Base-by-base conservation (phyloP, 2,888 invertebrate genomes). In the Agrotis ipsilon region DNA sequence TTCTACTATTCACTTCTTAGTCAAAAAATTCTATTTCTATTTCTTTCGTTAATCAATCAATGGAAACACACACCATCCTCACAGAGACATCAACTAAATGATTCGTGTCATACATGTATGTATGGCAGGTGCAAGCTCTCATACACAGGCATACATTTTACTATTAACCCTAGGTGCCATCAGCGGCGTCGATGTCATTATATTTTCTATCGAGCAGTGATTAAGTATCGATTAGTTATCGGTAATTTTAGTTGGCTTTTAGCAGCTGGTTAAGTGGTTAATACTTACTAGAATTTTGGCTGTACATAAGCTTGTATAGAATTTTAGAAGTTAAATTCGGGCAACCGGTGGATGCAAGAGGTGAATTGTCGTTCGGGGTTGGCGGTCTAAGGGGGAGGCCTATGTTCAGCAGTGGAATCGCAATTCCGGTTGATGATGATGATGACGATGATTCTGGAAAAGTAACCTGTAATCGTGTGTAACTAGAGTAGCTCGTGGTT, bases 1-100 rank as follows among this genome's bases (percentile, higher is more conserved):
- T 6, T 32, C 32, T 32, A 32, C 7, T 32, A 32, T 7, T 24
- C 24, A 24, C 27, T 27, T 27, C 27, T 27, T 27, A 27, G 27
- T 27, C 27, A 27, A 6, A 27, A 27, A 27, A 27, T 32, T 39
- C 39, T 39, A 11, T 39, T 39, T 39, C 39, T 11, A 39, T 11
- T n/a, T 1, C 39, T n/a, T 14, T 6, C 57, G 5, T 39, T 59
- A 54, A 39, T n/a, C 0, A 2, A 19, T 6, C 71, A 88, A 78
- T 91, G 92, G 87, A 89, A 83, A 88, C 87, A 18, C 63, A 14
- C 84, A 64, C 82, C 72, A 87, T 87, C 75, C 87, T 83, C 78
- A 86, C 81, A 81, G 76, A 81, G 81, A 83, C 87, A 82, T 76
- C 86, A 84, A 80, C 86, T 82, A 84, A 88, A 88, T 85, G 82